Conservation (phyloP, 2,888 invertebrate species). For the Mesochorus sp. region DNA sequence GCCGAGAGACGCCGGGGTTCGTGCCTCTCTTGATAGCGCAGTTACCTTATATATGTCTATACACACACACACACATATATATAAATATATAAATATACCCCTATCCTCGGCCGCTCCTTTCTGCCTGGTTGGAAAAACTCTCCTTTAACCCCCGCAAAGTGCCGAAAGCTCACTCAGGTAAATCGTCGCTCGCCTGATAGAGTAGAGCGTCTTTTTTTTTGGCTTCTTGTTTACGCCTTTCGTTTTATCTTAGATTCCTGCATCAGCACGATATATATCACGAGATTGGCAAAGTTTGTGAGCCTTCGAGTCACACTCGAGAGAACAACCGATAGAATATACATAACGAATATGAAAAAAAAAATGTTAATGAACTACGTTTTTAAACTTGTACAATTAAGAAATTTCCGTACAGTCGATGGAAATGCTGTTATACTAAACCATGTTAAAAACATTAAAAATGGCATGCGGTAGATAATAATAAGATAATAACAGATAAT, state of each 20-base stretch:
- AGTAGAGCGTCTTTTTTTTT: constrained; percentile 28
- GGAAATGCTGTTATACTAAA: too few relatives aligned
- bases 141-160: constrained; percentile 18
- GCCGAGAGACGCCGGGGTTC: background rate
- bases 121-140: constrained; percentile 16
- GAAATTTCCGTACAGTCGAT: too few relatives aligned
- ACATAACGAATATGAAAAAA: too few relatives aligned
- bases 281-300: background rate
- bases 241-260: background rate
- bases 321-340: too few relatives aligned
- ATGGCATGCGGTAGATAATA: too few relatives aligned
- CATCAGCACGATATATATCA: constrained; percentile 11
- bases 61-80: too few relatives aligned
- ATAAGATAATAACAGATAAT: too few relatives aligned
- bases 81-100: too few relatives aligned
- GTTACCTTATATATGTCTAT: constrained; percentile 26
- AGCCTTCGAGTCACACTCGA: background rate
- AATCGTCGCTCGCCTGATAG: constrained; percentile 29
- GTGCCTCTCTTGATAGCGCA: constrained; percentile 11
- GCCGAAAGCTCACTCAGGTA: constrained; percentile 26
- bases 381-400: too few relatives aligned
- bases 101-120: background rate
- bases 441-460: too few relatives aligned
- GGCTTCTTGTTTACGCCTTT: background rate
- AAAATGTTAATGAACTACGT: too few relatives aligned